phyloP scores from a whole-genome alignment of 2,113 vertebrate genomes.

The Balaeniceps rex region DNA sequence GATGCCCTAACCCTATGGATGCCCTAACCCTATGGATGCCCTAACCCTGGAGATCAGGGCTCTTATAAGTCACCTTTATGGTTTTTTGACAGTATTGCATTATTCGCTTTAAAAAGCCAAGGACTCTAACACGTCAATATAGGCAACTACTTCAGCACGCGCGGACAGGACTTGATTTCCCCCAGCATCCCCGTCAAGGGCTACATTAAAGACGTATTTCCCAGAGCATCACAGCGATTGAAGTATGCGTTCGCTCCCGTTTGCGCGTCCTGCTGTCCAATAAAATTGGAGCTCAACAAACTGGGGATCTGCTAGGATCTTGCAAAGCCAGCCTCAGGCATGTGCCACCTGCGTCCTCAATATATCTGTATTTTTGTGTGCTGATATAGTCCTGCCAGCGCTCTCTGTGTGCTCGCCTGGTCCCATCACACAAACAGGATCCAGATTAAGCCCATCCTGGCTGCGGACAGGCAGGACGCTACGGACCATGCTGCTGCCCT shows the following conservation, averaged over 20 bases:
- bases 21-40: background rate
- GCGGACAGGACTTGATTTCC: background rate
- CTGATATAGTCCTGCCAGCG: background rate
- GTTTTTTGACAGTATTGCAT: rapidly evolving
- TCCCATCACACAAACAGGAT: background rate
- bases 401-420: background rate
- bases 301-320: background rate
- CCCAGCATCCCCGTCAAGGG: background rate
- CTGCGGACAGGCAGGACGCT: background rate
- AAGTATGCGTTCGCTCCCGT: rapidly evolving
- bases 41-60: background rate
- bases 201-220: background rate
- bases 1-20: background rate
- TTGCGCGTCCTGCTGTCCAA: background rate
- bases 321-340: background rate
- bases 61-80: background rate
- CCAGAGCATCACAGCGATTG: background rate
- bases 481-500: background rate
- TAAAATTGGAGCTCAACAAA: background rate
- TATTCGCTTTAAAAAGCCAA: background rate
- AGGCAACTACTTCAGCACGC: background rate
- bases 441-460: background rate
- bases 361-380: rapidly evolving
- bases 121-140: background rate
- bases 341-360: background rate